Conservation (phyloP, 2,888 invertebrate genomes). For the Aspidiotus destructor region DNA sequence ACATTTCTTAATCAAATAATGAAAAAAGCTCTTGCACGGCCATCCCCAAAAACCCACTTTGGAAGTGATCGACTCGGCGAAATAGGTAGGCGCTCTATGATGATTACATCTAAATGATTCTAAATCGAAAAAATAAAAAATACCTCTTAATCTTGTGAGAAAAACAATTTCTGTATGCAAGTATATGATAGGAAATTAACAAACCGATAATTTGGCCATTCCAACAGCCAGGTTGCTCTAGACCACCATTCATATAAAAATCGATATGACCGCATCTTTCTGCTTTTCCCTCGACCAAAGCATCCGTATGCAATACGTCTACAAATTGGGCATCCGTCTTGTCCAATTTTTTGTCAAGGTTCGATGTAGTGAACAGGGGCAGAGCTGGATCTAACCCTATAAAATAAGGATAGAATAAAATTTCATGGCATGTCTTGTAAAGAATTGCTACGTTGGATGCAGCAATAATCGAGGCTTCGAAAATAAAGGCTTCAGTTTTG, state of each 20-base stretch:
- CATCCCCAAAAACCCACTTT: conserved; percentile 57
- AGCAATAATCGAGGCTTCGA: too few relatives aligned
- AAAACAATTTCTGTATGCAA: not conserved
- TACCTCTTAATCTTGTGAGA: not conserved
- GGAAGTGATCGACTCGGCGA: conserved; percentile 54
- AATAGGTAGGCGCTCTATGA: conserved; percentile 54
- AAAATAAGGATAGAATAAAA: not conserved
- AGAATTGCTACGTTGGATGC: too few relatives aligned
- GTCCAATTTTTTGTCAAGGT: conserved; percentile 50
- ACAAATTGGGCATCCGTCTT: conserved; percentile 56
- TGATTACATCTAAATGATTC: conserved; percentile 33
- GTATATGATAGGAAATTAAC: not conserved
- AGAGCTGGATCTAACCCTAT: conserved; percentile 57
- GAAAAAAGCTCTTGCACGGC: conserved; percentile 44
- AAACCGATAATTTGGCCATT: conserved; percentile 39
- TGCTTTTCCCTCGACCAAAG: conserved; percentile 56
- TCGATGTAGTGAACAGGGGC: conserved; percentile 51
- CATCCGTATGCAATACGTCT: conserved; percentile 62
- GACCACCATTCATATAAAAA: conserved; percentile 62
- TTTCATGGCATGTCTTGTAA: too few relatives aligned
- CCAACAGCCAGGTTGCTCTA: conserved; percentile 58
- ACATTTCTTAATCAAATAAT: conserved; percentile 36
- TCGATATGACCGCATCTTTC: conserved; percentile 59
- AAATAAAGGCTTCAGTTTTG: too few relatives aligned
- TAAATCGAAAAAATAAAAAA: not conserved